These are phyloP conservation scores for Matsumyia berberina DNA, from an alignment of 2,888 invertebrate genomes.

Conservation along the genomic window DNA sequence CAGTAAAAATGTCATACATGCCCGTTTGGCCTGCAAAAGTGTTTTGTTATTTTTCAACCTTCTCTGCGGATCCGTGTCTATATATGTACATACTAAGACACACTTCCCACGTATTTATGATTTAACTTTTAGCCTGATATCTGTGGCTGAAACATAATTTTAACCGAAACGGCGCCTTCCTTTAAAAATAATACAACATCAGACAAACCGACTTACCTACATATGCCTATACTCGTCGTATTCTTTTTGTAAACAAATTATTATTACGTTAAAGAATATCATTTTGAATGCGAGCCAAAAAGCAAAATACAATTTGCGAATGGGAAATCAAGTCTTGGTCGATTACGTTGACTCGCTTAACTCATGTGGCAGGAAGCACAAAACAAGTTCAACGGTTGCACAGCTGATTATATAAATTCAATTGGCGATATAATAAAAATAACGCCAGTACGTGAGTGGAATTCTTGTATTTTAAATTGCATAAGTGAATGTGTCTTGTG, in stretches of 20 bases:
- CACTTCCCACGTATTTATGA: slow-evolving; percentile 47
- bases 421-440: slow-evolving; percentile 53
- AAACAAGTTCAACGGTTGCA: slow-evolving; percentile 59
- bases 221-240: no score
- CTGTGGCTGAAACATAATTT: slow-evolving; percentile 19
- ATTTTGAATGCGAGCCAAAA: slow-evolving; percentile 66
- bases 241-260: slow-evolving; percentile 37
- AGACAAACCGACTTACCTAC: background rate
- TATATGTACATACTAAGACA: slow-evolving; percentile 3
- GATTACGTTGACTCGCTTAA: slow-evolving; percentile 7
- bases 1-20: slow-evolving; percentile 12
- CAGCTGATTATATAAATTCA: slow-evolving; percentile 63
- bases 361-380: slow-evolving; percentile 45
- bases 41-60: background rate
- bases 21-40: background rate
- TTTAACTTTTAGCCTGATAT: slow-evolving; percentile 36
- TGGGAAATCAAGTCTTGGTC: slow-evolving; percentile 41
- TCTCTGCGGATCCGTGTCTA: slow-evolving; percentile 25
- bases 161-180: slow-evolving; percentile 4
- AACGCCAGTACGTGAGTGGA: slow-evolving; percentile 58
- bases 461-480: slow-evolving; percentile 49
- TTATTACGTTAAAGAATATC: slow-evolving; percentile 37
- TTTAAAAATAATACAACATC: no score
- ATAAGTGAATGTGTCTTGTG: slow-evolving; percentile 57
- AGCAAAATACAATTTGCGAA: slow-evolving; percentile 23